These are phyloP conservation scores for Pterocles orientalis DNA, from an alignment of 2,113 vertebrate species.

Conservation along the genomic window DNA sequence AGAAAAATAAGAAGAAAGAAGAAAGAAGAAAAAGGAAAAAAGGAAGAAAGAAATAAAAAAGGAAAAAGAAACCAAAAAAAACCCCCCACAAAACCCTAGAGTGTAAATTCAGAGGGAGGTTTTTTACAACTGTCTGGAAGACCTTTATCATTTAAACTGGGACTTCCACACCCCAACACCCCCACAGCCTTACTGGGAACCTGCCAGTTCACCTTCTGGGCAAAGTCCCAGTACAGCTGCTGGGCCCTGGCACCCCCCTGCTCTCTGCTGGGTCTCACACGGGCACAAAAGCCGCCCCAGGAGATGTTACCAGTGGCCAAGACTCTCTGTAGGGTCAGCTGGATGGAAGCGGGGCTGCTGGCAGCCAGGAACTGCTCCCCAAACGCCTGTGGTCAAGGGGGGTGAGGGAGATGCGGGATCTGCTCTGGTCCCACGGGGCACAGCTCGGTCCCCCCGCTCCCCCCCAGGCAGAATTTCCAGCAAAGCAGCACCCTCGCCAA, in stretches of 20 bases:
- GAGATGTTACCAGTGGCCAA: background rate
- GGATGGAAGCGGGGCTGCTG: background rate
- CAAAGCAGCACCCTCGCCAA: background rate
- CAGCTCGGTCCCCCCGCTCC: background rate
- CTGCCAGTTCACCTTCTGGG: background rate
- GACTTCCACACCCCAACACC: background rate
- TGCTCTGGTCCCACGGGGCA: rapidly evolving
- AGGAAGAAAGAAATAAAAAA: no score
- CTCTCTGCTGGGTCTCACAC: rapidly evolving
- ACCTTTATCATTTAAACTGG: background rate
- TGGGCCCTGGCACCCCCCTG: background rate
- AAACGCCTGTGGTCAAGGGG: rapidly evolving
- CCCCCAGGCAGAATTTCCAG: background rate
- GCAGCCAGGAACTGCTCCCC: background rate
- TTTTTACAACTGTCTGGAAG: background rate
- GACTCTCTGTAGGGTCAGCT: background rate
- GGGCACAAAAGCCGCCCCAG: background rate
- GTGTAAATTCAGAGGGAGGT: background rate
- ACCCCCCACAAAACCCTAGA: no score
- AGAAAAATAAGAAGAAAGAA: no score
- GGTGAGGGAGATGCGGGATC: no score
- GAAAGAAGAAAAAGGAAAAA: no score
- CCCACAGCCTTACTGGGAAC: background rate
- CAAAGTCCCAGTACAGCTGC: rapidly evolving
- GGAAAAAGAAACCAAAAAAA: background rate